These are phyloP conservation scores for Halcyon badia DNA, from an alignment of 2,797 vertebrate genomes.

Conservation along the genomic window DNA sequence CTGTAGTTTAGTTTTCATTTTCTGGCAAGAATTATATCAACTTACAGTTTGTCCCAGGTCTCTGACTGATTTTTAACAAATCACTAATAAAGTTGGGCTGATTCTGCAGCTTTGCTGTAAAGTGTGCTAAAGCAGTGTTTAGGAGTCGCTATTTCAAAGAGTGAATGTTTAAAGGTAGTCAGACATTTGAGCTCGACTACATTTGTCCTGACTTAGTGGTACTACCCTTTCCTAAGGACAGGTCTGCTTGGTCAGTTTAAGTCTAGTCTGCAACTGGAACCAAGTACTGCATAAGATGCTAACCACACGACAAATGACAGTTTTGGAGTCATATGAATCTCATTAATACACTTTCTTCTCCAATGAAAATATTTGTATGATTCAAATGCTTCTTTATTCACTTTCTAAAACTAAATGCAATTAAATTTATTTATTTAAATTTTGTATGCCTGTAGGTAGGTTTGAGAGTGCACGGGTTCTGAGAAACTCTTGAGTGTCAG, in stretches of 20 bases:
- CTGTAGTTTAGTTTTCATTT: not conserved
- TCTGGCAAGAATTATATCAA: not conserved
- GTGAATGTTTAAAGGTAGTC: not conserved
- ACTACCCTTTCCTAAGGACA: not conserved
- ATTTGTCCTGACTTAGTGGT: not conserved
- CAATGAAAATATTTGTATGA: not conserved
- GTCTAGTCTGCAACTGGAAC: not conserved
- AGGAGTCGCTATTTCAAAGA: not conserved
- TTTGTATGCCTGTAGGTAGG: not conserved
- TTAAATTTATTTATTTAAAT: not conserved
- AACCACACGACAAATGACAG: not conserved
- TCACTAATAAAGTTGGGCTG: not conserved
- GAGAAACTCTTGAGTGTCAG: not conserved
- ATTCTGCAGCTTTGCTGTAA: not conserved
- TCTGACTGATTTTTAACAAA: not conserved
- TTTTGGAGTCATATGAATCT: not conserved
- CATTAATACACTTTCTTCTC: not conserved
- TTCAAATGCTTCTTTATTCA: not conserved
- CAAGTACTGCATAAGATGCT: not conserved
- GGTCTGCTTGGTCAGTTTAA: not conserved
- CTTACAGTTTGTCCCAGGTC: not conserved
- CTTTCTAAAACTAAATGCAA: not conserved
- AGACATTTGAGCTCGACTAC: not conserved
- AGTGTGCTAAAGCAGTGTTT: not conserved
- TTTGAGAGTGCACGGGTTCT: not conserved